phyloP scores from a whole-genome alignment of 1,140 invertebrate species.

The Hylaeus anthracinus region DNA sequence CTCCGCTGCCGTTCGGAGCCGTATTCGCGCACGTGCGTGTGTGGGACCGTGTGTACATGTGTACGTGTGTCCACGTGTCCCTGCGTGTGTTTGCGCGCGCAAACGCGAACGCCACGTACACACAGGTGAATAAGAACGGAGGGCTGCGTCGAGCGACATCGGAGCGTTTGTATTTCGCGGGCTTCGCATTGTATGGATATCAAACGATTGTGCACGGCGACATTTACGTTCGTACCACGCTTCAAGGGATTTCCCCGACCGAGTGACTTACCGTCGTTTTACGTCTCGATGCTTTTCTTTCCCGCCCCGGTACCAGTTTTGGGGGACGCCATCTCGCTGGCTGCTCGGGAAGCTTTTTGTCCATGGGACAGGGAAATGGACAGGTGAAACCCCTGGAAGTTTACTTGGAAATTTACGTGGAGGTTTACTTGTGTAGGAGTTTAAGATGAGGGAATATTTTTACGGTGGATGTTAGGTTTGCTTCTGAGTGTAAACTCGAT shows the following conservation, averaged over 20 bases:
- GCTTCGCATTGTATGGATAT: slow-evolving; percentile 70
- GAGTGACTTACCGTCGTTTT: slow-evolving; percentile 30
- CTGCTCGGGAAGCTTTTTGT: too few relatives aligned
- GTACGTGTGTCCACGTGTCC: background rate
- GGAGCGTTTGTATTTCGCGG: slow-evolving; percentile 53
- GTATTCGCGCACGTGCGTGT: slow-evolving; percentile 34
- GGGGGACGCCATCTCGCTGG: background rate
- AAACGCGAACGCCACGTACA: background rate
- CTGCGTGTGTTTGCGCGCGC: background rate
- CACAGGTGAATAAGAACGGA: background rate
- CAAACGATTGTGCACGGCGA: slow-evolving; percentile 58
- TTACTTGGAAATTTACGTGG: too few relatives aligned
- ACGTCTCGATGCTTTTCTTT: background rate
- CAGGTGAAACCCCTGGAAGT: too few relatives aligned
- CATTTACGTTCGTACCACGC: slow-evolving; percentile 4
- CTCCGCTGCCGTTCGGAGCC: slow-evolving; percentile 63
- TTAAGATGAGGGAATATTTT: too few relatives aligned
- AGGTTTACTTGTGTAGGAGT: too few relatives aligned
- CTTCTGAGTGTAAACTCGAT: too few relatives aligned
- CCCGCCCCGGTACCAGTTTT: background rate
- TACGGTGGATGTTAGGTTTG: too few relatives aligned
- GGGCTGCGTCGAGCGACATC: background rate
- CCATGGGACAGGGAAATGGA: too few relatives aligned
- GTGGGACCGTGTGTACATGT: background rate
- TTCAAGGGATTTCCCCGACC: slow-evolving; percentile 14